phyloP scores from a whole-genome alignment of 2,797 vertebrate genomes.

The Hoplostethus atlanticus region DNA sequence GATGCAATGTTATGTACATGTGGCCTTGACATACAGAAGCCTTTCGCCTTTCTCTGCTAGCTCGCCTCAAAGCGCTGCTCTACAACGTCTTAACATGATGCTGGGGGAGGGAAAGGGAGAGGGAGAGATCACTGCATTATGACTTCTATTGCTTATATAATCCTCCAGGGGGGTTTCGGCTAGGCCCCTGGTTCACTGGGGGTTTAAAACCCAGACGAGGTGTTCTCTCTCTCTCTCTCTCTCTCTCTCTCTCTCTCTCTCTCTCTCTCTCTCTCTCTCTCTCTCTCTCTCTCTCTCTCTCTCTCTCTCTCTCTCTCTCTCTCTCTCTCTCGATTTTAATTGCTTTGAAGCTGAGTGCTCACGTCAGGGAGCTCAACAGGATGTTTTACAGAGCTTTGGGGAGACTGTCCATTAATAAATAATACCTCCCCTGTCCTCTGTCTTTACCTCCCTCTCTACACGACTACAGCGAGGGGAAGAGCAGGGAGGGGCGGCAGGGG shows the following conservation, averaged over 20 bases:
- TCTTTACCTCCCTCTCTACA: constrained; percentile 35
- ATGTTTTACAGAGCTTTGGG: constrained; percentile 82
- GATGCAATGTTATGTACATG: neutral
- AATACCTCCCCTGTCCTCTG: constrained; percentile 65
- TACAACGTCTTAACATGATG: constrained; percentile 26
- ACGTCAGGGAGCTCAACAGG: constrained; percentile 76
- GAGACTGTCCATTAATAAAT: constrained; percentile 81
- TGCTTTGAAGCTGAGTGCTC: constrained; percentile 79
- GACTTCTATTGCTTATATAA: constrained; percentile 40
- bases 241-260: constrained; percentile 1
- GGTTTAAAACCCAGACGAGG: constrained; percentile 46
- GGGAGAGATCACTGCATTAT: constrained; percentile 32
- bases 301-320: neutral
- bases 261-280: constrained; percentile 32
- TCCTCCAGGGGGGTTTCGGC: constrained; percentile 36
- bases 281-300: neutral
- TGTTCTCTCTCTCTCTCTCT: constrained; percentile 24
- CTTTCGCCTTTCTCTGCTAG: neutral
- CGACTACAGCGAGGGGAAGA: constrained; percentile 25
- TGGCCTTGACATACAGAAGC: neutral
- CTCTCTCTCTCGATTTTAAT: constrained; percentile 74
- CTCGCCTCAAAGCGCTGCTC: neutral
- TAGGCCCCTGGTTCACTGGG: constrained; percentile 24
- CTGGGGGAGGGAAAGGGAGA: constrained; percentile 6
- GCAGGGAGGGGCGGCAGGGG: constrained; percentile 22